Base-by-base conservation (phyloP, 1,140 invertebrate species). In the Drosophila malerkotliana region DNA sequence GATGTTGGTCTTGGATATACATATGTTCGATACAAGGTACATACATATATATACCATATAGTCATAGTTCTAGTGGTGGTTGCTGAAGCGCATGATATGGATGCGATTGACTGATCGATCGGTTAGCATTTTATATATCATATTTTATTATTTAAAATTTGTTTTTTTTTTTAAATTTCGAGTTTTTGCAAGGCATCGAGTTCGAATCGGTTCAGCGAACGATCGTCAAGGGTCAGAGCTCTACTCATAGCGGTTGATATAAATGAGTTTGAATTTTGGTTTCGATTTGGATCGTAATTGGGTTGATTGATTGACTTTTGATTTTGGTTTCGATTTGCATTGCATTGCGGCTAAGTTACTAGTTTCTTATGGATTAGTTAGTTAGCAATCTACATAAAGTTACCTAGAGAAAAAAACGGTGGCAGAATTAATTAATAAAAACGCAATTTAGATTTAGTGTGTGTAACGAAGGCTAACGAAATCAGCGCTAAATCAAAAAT, bases 371-470 rank as follows among this genome's bases (percentile, higher is more conserved):
- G 53, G 59, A 41, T 66, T 73, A 81, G 60, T 55, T 68, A 84
- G 49, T 78, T 85, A 91, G 84, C 84, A 91, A 77, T 83, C 85
- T 91, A 91, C 90, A 91, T 91, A 91, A 91, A 91, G 82, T 91
- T 91, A 91, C 90, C 89, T 91, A 91, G 75, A 89, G 90, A 90
- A 87, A 77, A 74, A 90, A 79, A 81, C 41, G 15, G 60, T 84
- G 58, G 62, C 51, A 69, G 79, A 77, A 85, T 88, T 69, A 72
- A 37, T 37, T 37, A 37, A 37, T 37, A 37, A 63, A 74, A 83
- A 74, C 53, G 64, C 32, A 87, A 87, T 82, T 88, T 78, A 79
- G 75, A 44, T 18, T 44, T 5, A 18, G 41, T 44, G 41, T 44
- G 41, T 18, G 15, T 14, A 15, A 37, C 34, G 41, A 44, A 82